These are phyloP conservation scores for Chlorodrepanis virens DNA, from an alignment of 2,113 vertebrate species.

Conservation along the genomic window DNA sequence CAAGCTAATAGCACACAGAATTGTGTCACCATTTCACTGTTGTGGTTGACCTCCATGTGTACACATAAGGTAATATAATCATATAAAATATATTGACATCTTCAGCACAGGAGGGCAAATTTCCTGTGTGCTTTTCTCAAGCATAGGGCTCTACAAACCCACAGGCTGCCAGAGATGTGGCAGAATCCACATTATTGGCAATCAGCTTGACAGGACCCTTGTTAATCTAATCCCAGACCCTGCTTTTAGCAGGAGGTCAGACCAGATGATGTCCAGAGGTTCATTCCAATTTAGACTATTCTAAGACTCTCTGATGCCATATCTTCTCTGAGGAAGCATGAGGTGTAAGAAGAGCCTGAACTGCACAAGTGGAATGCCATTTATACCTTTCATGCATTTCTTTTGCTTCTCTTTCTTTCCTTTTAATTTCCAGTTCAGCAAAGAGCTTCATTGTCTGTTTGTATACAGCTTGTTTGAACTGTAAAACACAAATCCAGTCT, in stretches of 20 bases:
- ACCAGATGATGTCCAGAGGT: background rate
- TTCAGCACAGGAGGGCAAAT: background rate
- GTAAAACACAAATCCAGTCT: slow-evolving; percentile 43
- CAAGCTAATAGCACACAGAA: background rate
- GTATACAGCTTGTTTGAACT: slow-evolving; percentile 97
- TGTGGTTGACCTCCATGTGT: background rate
- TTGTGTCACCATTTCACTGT: background rate
- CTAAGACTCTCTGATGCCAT: background rate
- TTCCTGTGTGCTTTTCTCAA: background rate
- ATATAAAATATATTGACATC: background rate
- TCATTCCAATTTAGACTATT: background rate
- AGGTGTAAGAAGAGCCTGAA: background rate
- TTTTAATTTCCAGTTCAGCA: slow-evolving; percentile 97
- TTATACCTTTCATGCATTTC: slow-evolving; percentile 98
- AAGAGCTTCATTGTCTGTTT: slow-evolving; percentile 99
- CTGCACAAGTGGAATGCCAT: background rate
- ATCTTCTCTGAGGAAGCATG: background rate
- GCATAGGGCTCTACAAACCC: background rate
- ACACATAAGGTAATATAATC: fast-evolving
- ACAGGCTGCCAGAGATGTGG: background rate
- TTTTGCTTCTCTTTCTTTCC: slow-evolving; percentile 98
- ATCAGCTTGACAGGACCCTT: background rate
- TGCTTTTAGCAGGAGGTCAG: background rate
- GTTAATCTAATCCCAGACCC: background rate
- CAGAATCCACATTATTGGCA: background rate